phyloP scores from a whole-genome alignment of 2,113 vertebrate genomes.

The Plectropomus leopardus region DNA sequence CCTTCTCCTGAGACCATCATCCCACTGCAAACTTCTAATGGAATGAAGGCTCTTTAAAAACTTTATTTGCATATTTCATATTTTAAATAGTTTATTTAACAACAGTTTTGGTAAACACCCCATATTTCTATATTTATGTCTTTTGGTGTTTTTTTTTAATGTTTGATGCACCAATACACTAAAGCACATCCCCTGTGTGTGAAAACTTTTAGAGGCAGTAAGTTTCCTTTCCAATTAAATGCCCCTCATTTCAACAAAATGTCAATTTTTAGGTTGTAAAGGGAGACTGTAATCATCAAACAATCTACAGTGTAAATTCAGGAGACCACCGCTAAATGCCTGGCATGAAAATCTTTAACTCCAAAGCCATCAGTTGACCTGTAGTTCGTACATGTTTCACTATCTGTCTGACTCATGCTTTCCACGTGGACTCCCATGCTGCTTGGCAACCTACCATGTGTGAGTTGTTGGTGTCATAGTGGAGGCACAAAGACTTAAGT shows the following conservation, averaged over 20 bases:
- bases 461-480: neutral
- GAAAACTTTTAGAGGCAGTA: too few species aligned
- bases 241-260: neutral
- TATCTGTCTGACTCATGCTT: constrained; percentile 30
- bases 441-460: neutral
- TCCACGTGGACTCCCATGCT: neutral
- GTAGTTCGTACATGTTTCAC: constrained; percentile 5
- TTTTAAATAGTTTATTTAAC: neutral
- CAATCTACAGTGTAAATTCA: neutral
- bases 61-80: constrained; percentile 30
- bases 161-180: too few species aligned
- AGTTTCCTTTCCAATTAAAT: neutral
- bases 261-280: neutral
- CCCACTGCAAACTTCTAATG: constrained; percentile 3
- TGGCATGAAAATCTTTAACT: neutral
- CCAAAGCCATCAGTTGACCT: neutral
- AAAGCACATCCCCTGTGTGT: too few species aligned
- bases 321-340: neutral
- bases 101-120: neutral
- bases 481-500: constrained; percentile 15
- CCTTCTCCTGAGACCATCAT: constrained; percentile 15
- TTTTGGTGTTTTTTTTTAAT: too few species aligned
- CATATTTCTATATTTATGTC: neutral
- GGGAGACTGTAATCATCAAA: neutral
- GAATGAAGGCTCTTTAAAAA: constrained; percentile 21